These are phyloP conservation scores for Sinella curviseta DNA, from an alignment of 1,140 invertebrate species.

Conservation along the genomic window DNA sequence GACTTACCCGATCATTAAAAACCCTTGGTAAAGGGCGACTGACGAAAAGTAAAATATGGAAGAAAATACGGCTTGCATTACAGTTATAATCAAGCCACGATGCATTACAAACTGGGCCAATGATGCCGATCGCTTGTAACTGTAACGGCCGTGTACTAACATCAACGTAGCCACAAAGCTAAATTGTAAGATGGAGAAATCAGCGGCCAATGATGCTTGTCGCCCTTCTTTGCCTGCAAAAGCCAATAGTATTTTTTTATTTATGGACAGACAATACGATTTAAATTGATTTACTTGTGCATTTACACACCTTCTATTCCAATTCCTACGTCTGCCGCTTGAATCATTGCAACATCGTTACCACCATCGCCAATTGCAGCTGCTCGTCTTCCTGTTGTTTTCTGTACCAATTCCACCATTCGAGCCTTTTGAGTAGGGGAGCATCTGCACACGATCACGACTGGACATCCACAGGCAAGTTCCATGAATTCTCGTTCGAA, in stretches of 20 bases:
- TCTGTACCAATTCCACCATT: conserved; percentile 86
- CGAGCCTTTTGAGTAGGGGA: conserved; percentile 98
- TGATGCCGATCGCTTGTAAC: conserved; percentile 93
- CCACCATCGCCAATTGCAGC: conserved; percentile 61
- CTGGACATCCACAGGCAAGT: conserved; percentile 82
- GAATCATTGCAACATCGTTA: conserved; percentile 66
- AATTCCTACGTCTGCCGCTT: conserved; percentile 93
- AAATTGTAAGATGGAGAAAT: conserved; percentile 96
- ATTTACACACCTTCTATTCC: conserved; percentile 80
- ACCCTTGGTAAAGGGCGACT: conserved; percentile 94
- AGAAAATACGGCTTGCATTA: conserved; percentile 98
- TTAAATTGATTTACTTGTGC: neutral
- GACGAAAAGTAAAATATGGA: conserved; percentile 98
- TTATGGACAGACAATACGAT: conserved; percentile 16
- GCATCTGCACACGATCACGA: conserved; percentile 69
- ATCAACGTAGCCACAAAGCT: conserved; percentile 80
- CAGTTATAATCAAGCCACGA: conserved; percentile 95
- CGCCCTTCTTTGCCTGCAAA: conserved; percentile 71
- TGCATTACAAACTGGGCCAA: conserved; percentile 98
- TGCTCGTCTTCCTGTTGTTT: conserved; percentile 72
- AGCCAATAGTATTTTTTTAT: neutral
- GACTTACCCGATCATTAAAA: conserved; percentile 92
- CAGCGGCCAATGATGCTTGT: conserved; percentile 96
- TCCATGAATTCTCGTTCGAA: conserved; percentile 96
- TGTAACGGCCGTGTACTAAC: conserved; percentile 91